phyloP scores from a whole-genome alignment of 1,140 invertebrate species.

The Ceratosolen fusciceps region DNA sequence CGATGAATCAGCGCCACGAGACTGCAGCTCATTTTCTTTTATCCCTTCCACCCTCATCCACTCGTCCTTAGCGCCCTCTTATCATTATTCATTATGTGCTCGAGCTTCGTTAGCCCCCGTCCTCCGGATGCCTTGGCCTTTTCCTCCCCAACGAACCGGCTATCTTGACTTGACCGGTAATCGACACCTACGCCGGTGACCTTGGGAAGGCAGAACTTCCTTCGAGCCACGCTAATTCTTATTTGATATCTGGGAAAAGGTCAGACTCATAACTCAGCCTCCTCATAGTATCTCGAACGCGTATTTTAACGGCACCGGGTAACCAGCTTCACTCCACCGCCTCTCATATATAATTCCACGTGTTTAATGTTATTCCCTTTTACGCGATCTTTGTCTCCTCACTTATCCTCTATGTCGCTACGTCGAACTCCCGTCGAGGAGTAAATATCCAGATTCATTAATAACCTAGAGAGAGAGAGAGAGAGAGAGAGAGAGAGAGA shows the following conservation, averaged over 20 bases:
- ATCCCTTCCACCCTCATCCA: background rate
- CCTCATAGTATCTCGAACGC: background rate
- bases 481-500: no score
- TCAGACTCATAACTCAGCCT: background rate
- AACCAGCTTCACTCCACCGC: background rate
- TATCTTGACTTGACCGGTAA: background rate
- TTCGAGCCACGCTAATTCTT: constrained; percentile 23
- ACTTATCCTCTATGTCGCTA: background rate
- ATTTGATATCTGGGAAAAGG: constrained; percentile 29
- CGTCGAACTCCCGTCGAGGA: background rate
- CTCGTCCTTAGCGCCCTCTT: background rate
- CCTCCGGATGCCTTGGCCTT: background rate
- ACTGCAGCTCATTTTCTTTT: constrained; percentile 26
- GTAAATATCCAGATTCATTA: no score
- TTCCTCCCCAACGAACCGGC: background rate
- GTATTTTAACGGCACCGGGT: constrained; percentile 31
- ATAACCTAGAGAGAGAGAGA: no score
- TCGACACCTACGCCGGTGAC: no score
- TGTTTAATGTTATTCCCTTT: no score
- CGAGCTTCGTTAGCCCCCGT: no score
- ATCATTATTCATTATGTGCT: no score
- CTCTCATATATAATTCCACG: no score
- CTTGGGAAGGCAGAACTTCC: no score
- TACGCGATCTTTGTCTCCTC: background rate
- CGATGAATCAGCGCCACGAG: constrained; percentile 55